Evolutionary conservation across 2,888 invertebrate genomes (phyloP).

Genomic region (Priocnemis perturbator): DNA sequence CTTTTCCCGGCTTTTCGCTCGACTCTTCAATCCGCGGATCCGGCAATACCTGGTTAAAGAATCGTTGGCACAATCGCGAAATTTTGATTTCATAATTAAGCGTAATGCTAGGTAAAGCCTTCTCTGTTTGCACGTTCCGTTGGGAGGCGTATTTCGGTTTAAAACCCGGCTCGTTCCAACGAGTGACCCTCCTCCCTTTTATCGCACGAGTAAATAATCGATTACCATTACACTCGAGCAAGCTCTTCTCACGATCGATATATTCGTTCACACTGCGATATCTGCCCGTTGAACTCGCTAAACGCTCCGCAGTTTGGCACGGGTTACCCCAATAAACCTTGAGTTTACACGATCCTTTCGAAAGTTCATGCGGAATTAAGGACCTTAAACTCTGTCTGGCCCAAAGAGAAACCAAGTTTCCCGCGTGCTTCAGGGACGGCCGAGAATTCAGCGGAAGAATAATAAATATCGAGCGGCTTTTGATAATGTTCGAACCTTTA

Average conservation of each 20-base stretch:
- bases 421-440: not conserved
- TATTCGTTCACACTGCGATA: constrained; percentile 2
- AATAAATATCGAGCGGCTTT: constrained; percentile 23
- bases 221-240: constrained; percentile 8
- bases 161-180: not conserved
- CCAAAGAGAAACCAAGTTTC: constrained; percentile 20
- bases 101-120: too few relatives aligned
- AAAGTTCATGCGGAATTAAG: constrained; percentile 36
- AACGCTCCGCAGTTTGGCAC: constrained; percentile 25
- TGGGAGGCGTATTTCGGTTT: too few relatives aligned
- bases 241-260: constrained; percentile 16
- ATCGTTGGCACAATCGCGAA: too few relatives aligned
- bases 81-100: too few relatives aligned
- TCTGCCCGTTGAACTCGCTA: constrained; percentile 27
- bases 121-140: too few relatives aligned
- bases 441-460: constrained; percentile 19
- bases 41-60: too few relatives aligned
- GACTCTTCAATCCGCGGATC: not conserved
- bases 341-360: constrained; percentile 18
- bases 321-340: constrained; percentile 9
- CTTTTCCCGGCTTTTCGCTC: constrained; percentile 14
- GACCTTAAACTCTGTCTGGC: not conserved
- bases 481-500: constrained; percentile 23
- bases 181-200: constrained; percentile 17
- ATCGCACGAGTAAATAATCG: constrained; percentile 18